Base-by-base conservation (phyloP, 2,797 vertebrate species). In the Oophaga sylvatica region DNA sequence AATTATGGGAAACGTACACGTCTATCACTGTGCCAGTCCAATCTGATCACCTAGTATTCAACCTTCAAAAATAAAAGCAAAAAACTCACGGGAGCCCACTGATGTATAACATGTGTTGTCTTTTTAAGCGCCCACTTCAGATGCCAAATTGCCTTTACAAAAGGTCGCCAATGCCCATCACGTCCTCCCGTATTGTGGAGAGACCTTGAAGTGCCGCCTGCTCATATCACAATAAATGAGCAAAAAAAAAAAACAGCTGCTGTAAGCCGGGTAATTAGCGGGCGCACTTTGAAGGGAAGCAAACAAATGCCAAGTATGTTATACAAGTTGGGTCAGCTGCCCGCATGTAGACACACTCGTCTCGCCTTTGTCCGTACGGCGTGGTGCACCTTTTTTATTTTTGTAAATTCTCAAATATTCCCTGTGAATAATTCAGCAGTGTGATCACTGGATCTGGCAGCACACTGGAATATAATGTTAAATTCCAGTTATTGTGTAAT, bases 191-290 rank as follows among this genome's bases (percentile, higher is more conserved):
- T 84, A 41, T 68, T 60, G 67, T n/a, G 15, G 56, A 22, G 41
- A 73, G 81, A 31, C 70, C 70, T 75, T 84, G 68, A 62, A 60
- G 70, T 31, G 35, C 79, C 17, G 16, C 78, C 29, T 81, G 68
- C 70, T 59, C 71, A 17, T n/a, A 19, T 35, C n/a, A 65, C 78
- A 20, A 63, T 13, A 60, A 22, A 60, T 19, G 76, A 79, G 35
- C 71, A 19, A 59, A 56, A 78, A 73, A 82, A 88, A 26, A 19
- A 59, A 56, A 78, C 87, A 88, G 65, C 87, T 88, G 87, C 77
- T 60, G 67, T 83, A 81, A 88, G 76, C 76, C 17, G 75, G 78
- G 82, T 88, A 85, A 88, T 88, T 88, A 88, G 78, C 22, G 2
- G 19, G 41, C 65, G 20, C 11, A 26, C 41, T 85, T 85, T 81